Conservation (phyloP, 1,140 invertebrate genomes). For the Oryctes rhinoceros region DNA sequence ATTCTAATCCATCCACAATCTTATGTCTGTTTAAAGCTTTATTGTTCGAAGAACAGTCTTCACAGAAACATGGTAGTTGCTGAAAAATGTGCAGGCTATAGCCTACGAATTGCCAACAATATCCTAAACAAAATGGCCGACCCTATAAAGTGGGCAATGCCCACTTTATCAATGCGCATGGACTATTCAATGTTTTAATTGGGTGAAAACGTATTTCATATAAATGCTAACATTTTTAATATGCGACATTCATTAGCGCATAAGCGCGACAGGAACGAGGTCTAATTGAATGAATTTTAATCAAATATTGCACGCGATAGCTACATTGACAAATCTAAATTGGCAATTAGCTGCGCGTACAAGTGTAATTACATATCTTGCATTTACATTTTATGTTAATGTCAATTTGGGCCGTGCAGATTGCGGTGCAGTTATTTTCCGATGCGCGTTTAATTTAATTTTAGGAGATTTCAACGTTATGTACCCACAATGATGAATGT, state of each 20-base stretch:
- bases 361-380: background rate
- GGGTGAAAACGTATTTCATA: background rate
- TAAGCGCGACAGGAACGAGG: background rate
- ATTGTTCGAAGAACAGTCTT: no score
- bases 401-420: background rate
- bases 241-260: background rate
- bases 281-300: slow-evolving; percentile 12
- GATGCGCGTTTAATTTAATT: background rate
- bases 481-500: background rate
- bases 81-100: no score
- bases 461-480: background rate
- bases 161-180: no score
- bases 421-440: background rate
- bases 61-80: no score
- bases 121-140: no score
- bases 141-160: no score
- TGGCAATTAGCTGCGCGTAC: slow-evolving; percentile 13
- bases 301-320: slow-evolving; percentile 1
- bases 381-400: slow-evolving; percentile 17
- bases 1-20: no score
- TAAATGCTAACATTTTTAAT: background rate
- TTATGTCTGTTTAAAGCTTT: no score
- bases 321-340: slow-evolving; percentile 26
- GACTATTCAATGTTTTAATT: background rate
- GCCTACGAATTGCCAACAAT: no score